Evolutionary conservation across 2,888 invertebrate genomes (phyloP), one percentile per base, ranked within the genome.

Genomic region (Onthophagus sagittarius): DNA sequence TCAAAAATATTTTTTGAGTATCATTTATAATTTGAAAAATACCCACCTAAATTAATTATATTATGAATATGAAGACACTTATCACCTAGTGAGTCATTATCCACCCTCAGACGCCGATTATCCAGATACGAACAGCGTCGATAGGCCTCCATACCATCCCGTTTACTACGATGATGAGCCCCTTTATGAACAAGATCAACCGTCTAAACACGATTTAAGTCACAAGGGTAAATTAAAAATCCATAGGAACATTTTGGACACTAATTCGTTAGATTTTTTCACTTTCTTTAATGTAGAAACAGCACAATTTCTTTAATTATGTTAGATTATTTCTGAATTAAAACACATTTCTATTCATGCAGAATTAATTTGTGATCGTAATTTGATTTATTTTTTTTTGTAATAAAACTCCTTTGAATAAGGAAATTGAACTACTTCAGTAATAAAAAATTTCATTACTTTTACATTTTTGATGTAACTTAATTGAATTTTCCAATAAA

Each of bases 51-150:
- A 67, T 23, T 23, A 31, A 67, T 7, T 9, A 7, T 67, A 7
- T 9, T 67, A 1, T 67, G 0, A n/a, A n/a, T 7, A 67, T 23
- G 4, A 67, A 83, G 85, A 85, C 82, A 83, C 84, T 75, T 82
- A 84, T 79, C 84, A 86, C 80, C 82, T 85, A 81, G 84, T 85
- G 79, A 83, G 84, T 74, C 83, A 85, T 81, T 85, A 84, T 78
- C 83, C 85, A 67, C 81, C 84, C 73, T 23, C 31, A 32, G 83
- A 82, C 67, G 76, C 77, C 63, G 80, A 82, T 70, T 82, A 83
- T 75, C 81, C 82, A 64, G 85, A 84, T 62, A 78, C 82, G 65
- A 86, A 85, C 79, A 83, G 80, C 74, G 82, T 85, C 73, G 85
- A 84, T 72, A 79, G 82, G 73, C 84, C 84, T 69, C 77, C 81